Evolutionary conservation across 2,113 vertebrate species (phyloP), one percentile per base, ranked within the genome.

Genomic region (Acrocephalus kingi): DNA sequence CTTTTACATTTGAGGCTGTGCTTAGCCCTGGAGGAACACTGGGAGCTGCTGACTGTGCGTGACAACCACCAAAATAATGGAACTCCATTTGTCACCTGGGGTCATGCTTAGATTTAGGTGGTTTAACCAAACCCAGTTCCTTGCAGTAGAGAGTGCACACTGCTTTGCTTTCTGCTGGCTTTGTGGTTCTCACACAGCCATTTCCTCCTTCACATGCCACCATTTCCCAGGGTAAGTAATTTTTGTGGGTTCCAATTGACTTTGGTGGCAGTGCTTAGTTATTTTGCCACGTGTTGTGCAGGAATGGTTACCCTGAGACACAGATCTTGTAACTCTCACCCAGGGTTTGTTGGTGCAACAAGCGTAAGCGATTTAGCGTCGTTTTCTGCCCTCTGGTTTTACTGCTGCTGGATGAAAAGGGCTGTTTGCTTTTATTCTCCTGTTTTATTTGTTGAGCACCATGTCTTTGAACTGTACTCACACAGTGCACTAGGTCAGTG

Each of bases 341-440:
- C 81, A 80, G 4, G 66, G 56, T 86, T 96, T 96, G 74, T 84
- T 92, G 96, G 95, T 76, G 72, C 72, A 96, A 89, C 85, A 83
- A 75, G 80, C 90, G 93, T 91, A 95, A 61, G 84, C 55, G 56
- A 94, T 94, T 96, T 92, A 94, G 77, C 62, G 22, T 97, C 64
- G 27, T 97, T 97, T 97, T 97, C 95, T 97, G 94, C 67, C 93
- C 91, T 96, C 94, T 88, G 43, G 76, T 96, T 97, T 95, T 94
- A 84, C 51, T 77, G 93, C 94, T 94, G 61, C 76, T 85, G 78
- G 69, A 87, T 94, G 90, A 96, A 88, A 96, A 81, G 92, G 72
- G 86, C 93, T 96, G 66, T 92, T 95, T 54, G 85, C 72, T 97
- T 98, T 96, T 97, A 97, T 97, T 95, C 75, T 61, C 37, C 3